phyloP scores from a whole-genome alignment of 2,797 vertebrate species.

The Enteromius mattozi region DNA sequence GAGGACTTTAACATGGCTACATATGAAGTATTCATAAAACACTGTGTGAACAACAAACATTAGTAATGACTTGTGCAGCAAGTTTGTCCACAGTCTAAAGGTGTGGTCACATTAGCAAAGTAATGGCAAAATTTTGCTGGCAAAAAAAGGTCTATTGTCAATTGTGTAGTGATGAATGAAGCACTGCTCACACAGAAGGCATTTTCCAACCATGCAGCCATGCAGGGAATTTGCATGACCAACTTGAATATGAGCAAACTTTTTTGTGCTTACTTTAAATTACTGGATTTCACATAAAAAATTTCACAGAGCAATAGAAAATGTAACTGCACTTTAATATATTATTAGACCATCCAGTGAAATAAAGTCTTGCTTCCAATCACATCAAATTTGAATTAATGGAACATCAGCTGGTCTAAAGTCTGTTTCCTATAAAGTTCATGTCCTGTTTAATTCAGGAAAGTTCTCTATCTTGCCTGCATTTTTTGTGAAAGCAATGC shows the following conservation, averaged over 20 bases:
- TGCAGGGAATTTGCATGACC: neutral
- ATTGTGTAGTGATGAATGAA: neutral
- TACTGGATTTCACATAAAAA: neutral
- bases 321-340: neutral
- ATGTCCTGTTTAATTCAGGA: neutral
- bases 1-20: neutral
- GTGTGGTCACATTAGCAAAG: neutral
- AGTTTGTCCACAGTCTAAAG: neutral
- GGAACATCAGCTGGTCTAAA: neutral
- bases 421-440: slow-evolving; percentile 30
- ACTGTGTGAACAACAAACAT: neutral
- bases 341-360: neutral
- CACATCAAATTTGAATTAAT: neutral
- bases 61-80: neutral
- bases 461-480: neutral
- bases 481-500: slow-evolving; percentile 10
- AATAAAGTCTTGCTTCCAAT: neutral
- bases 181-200: neutral
- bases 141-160: neutral
- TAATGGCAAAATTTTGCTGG: neutral
- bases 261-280: neutral
- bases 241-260: neutral
- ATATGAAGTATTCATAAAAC: neutral
- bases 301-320: neutral
- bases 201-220: neutral